phyloP scores from a whole-genome alignment of 2,797 vertebrate species.

The Coendou prehensilis region DNA sequence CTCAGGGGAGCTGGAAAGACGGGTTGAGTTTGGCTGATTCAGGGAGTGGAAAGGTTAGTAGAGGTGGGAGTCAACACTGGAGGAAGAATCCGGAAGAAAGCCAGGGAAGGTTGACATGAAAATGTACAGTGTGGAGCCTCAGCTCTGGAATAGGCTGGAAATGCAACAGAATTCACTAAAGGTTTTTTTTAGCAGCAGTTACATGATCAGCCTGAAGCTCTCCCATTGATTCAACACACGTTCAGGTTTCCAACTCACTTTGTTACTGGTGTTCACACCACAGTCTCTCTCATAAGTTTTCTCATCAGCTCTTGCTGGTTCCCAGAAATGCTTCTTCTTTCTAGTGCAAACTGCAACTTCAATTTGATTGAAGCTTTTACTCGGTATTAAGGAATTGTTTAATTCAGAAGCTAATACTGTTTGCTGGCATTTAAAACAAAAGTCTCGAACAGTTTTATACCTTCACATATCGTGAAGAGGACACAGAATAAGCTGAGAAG shows the following conservation, averaged over 20 bases:
- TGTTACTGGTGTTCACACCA: neutral
- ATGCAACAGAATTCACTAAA: neutral
- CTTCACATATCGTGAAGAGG: neutral
- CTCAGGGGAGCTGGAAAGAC: neutral
- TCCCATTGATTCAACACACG: neutral
- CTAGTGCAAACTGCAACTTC: neutral
- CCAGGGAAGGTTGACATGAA: rapidly evolving
- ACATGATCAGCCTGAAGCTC: neutral
- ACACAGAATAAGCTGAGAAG: neutral
- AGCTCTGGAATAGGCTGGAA: neutral
- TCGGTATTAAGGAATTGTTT: neutral
- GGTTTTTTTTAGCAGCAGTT: neutral
- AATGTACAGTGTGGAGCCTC: neutral
- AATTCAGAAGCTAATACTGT: neutral
- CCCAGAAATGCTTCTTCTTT: neutral
- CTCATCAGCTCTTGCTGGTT: neutral
- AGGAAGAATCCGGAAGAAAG: neutral
- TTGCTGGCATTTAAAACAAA: neutral
- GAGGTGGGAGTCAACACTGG: neutral
- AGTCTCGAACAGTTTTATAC: neutral
- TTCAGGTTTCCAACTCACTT: neutral
- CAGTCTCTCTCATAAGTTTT: neutral
- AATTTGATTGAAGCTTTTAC: neutral
- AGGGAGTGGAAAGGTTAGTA: neutral
- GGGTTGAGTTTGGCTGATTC: neutral